These are phyloP conservation scores for Lepidostoma basale DNA, from an alignment of 1,140 invertebrate genomes.

Conservation along the genomic window DNA sequence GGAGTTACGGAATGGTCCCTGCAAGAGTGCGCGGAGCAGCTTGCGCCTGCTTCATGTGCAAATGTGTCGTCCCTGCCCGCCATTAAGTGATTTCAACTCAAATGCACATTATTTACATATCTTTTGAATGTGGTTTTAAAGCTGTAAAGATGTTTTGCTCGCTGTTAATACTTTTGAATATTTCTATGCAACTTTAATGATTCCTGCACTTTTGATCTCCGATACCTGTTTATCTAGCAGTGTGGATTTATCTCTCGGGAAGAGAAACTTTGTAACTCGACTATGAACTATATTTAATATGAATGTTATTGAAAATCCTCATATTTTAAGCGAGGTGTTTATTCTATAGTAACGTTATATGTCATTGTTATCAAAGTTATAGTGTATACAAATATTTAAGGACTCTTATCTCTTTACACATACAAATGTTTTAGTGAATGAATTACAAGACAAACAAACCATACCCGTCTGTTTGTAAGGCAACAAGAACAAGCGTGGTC, in stretches of 20 bases:
- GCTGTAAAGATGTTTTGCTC: slow-evolving; percentile 20
- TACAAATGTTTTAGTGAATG: background rate
- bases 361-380: slow-evolving; percentile 28
- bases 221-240: slow-evolving; percentile 9
- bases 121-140: slow-evolving; percentile 6
- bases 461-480: background rate
- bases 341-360: slow-evolving; percentile 27
- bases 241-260: background rate
- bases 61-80: too few relatives aligned
- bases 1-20: too few relatives aligned
- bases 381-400: slow-evolving; percentile 14
- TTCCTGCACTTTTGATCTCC: slow-evolving; percentile 22
- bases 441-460: background rate
- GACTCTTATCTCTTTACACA: background rate
- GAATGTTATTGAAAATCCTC: slow-evolving; percentile 29
- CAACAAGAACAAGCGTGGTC: too few relatives aligned
- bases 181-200: slow-evolving; percentile 16
- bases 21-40: too few relatives aligned
- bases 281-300: slow-evolving; percentile 29
- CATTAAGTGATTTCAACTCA: background rate
- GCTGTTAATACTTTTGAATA: slow-evolving; percentile 17
- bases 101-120: slow-evolving; percentile 12
- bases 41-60: too few relatives aligned
- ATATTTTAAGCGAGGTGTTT: slow-evolving; percentile 27
- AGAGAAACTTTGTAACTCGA: background rate